phyloP scores from a whole-genome alignment of 2,113 vertebrate genomes.

The Platysteira castanea region DNA sequence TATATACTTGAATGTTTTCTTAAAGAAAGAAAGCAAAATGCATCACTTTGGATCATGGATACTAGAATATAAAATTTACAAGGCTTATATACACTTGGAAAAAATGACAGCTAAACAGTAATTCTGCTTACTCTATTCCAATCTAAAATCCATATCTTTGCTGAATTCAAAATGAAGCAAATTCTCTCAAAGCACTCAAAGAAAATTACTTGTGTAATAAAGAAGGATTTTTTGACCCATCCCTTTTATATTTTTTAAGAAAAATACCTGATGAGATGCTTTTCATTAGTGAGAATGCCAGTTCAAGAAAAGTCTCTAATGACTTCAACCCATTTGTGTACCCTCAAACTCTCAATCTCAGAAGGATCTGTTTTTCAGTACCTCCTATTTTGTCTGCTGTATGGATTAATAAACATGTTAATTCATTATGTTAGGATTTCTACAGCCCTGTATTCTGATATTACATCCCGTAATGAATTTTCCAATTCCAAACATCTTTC shows the following conservation, averaged over 20 bases:
- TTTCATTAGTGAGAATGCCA: background rate
- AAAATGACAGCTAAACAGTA: background rate
- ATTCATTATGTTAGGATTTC: background rate
- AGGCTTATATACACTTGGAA: background rate
- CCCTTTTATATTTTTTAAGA: background rate
- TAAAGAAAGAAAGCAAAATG: background rate
- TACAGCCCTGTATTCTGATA: background rate
- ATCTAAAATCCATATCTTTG: background rate
- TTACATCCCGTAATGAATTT: background rate
- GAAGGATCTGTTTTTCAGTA: background rate
- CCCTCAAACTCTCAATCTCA: background rate
- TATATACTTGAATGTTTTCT: background rate
- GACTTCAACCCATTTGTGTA: background rate
- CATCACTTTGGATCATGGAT: background rate
- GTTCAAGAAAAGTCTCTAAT: background rate
- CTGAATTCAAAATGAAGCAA: background rate
- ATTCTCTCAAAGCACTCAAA: background rate
- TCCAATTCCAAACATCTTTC: background rate
- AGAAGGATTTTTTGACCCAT: background rate
- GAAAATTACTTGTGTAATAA: background rate
- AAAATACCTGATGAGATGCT: background rate
- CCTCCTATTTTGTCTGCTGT: background rate
- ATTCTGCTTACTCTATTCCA: background rate
- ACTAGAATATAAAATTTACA: background rate
- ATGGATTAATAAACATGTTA: background rate